These are phyloP conservation scores for Orthosia gothica DNA, from an alignment of 2,888 invertebrate genomes.

Conservation along the genomic window DNA sequence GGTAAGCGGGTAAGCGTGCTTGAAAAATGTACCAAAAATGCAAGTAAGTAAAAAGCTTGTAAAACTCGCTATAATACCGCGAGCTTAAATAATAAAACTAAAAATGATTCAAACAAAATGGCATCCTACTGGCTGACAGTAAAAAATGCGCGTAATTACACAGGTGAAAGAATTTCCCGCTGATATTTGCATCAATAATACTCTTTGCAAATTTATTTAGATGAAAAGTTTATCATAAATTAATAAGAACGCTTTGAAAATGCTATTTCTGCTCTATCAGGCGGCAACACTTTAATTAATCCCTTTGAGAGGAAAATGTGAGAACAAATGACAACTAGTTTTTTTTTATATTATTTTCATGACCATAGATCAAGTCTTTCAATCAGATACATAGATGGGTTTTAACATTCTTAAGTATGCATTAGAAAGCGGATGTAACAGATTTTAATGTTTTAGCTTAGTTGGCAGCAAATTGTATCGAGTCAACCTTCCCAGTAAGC, in stretches of 20 bases:
- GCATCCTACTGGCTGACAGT: not conserved
- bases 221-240: slow-evolving; percentile 62
- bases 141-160: slow-evolving; percentile 19
- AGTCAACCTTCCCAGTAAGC: too few species aligned
- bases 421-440: too few species aligned
- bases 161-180: slow-evolving; percentile 28
- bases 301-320: slow-evolving; percentile 61
- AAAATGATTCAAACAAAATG: slow-evolving; percentile 20
- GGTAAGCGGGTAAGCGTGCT: not conserved
- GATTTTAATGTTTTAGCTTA: too few species aligned
- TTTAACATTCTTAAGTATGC: too few species aligned
- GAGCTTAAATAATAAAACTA: not conserved
- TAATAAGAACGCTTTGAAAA: slow-evolving; percentile 69
- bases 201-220: slow-evolving; percentile 47
- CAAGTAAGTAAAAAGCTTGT: too few species aligned
- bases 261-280: slow-evolving; percentile 68
- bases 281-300: slow-evolving; percentile 75
- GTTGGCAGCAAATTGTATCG: too few species aligned
- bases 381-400: too few species aligned
- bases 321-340: slow-evolving; percentile 36
- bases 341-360: too few species aligned
- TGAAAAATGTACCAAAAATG: too few species aligned
- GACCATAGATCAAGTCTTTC: too few species aligned
- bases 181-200: slow-evolving; percentile 37
- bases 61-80: not conserved